These are phyloP conservation scores for Caenorhabditis sp. DNA, from an alignment of 2,888 invertebrate genomes.

Conservation along the genomic window DNA sequence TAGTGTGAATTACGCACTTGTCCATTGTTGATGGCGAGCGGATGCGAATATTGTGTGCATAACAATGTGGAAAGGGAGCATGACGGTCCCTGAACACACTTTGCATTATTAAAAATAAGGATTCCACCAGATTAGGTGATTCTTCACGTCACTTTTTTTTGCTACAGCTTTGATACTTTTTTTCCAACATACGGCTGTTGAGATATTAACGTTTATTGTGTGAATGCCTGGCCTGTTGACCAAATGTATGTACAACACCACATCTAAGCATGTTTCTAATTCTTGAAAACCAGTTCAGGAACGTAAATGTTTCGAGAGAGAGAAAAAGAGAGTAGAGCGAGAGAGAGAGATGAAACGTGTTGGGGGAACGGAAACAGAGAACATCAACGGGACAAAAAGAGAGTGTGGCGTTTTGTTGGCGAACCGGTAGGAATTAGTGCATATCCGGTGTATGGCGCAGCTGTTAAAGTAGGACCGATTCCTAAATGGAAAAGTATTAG, in stretches of 20 bases:
- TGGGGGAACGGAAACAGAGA: background rate
- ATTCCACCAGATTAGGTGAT: conserved; percentile 1
- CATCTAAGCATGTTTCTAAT: no score
- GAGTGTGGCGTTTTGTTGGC: background rate
- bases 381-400: background rate
- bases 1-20: conserved; percentile 33
- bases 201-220: background rate
- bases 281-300: no score
- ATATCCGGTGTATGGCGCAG: conserved; percentile 10
- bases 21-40: background rate
- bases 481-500: conserved; percentile 42
- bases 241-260: background rate
- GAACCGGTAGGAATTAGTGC: conserved; percentile 36
- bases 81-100: background rate
- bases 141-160: conserved; percentile 2
- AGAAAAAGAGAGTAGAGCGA: no score
- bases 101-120: conserved; percentile 1
- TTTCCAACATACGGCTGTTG: background rate
- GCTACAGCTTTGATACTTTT: background rate
- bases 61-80: background rate
- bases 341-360: no score
- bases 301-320: background rate
- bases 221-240: background rate
- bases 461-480: conserved; percentile 60
- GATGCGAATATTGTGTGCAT: background rate